Conservation (phyloP, 2,797 vertebrate genomes). For the Pelochelys cantorii region DNA sequence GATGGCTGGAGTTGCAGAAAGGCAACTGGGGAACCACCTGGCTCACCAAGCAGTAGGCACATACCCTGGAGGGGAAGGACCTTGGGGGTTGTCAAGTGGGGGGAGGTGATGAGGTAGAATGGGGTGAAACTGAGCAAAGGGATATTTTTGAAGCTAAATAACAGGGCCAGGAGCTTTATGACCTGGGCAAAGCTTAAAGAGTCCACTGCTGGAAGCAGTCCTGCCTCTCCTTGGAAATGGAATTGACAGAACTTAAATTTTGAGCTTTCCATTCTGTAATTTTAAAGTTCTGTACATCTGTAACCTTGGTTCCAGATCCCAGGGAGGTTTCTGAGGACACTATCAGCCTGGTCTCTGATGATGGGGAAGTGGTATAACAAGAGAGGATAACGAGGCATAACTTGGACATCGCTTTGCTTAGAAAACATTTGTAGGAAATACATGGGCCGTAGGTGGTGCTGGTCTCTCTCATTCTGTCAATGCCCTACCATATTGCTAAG, state of each 20-base stretch:
- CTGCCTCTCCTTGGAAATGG: background rate
- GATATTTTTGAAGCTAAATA: background rate
- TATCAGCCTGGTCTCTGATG: background rate
- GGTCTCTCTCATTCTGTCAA: background rate
- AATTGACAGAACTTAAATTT: background rate
- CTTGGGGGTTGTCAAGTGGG: too few species aligned
- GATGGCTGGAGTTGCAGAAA: background rate
- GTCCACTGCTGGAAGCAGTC: background rate
- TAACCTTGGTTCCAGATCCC: background rate
- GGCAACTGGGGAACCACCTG: background rate
- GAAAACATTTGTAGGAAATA: background rate
- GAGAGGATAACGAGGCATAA: background rate
- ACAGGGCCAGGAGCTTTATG: background rate
- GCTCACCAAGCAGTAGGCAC: background rate
- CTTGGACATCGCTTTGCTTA: background rate
- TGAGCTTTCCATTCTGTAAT: background rate
- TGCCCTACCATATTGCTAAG: background rate
- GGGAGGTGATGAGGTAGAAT: background rate
- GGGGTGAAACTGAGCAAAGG: background rate
- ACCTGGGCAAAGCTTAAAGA: background rate
- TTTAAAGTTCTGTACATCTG: background rate
- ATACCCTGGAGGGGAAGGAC: background rate
- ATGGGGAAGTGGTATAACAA: background rate
- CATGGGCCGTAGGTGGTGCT: background rate
- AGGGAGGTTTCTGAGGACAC: background rate